Base-by-base conservation (phyloP, 2,113 vertebrate species). In the Sarotherodon lohbergeri region DNA sequence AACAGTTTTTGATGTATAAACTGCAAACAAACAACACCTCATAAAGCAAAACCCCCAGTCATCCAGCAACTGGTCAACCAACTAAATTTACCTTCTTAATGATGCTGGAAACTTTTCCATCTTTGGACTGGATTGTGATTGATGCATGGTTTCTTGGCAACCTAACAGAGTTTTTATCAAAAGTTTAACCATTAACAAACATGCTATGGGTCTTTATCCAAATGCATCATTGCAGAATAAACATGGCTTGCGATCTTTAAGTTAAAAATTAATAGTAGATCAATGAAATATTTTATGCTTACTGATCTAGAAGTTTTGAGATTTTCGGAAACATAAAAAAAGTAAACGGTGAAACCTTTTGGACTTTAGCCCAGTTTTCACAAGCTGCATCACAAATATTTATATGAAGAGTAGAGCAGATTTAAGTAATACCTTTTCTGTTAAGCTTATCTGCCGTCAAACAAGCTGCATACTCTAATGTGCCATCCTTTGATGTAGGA, bases 21-120 rank as follows among this genome's bases (percentile, higher is more conserved):
- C 68, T 73, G 13, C 39, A 73, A 73, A 73, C 3, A 27, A 17
- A 27, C 19, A 68, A 68, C 34, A 68, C 11, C 63, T 66, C 61
- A 66, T n/a, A n/a, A 36, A 3, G 32, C 66, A 73, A 73, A 71
- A 17, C 8, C 39, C 63, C 39, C 39, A 24, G 2, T 10, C 22
- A 73, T 9, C 22, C 12, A 46, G 13, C 39, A 43, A 43, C 66
- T 0, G 4, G 66, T 43, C 66, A 46, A 24, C 66, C 22, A 73
- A 41, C 66, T 27, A 17, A 73, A 27, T 46, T 22, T 27, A 22
- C 22, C 39, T 68, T 43, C n/a, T 71, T 71, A 71, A 43, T 46
- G 22, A 10, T 10, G 39, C 13, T 6, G n/a, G 0, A 0, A 27
- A 46, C 7, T 16, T 27, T 73, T 73, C 22, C 68, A 43, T 46